phyloP scores from a whole-genome alignment of 2,888 invertebrate species.

The Psylliodes chrysocephalus region DNA sequence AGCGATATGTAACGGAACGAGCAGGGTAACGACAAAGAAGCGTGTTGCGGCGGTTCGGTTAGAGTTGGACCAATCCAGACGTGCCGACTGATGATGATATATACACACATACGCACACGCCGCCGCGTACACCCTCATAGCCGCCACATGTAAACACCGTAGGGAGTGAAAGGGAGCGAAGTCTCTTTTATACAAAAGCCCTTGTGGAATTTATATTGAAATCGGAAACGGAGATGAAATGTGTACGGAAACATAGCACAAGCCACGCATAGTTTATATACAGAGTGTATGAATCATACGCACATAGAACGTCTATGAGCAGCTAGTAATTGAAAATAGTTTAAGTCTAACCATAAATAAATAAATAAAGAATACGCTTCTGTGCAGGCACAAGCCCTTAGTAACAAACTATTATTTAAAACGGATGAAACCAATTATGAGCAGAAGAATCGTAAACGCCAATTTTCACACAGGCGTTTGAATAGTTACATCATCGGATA shows the following conservation, averaged over 20 bases:
- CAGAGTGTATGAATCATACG: not conserved
- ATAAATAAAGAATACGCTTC: too few species aligned
- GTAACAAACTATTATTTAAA: too few species aligned
- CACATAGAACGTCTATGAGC: too few species aligned
- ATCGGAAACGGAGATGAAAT: conserved; percentile 30
- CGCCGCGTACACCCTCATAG: not conserved
- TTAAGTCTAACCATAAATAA: too few species aligned
- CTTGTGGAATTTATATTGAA: conserved; percentile 40
- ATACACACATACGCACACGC: not conserved
- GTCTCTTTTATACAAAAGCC: conserved; percentile 22
- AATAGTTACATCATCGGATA: too few species aligned
- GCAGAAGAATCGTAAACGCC: too few species aligned
- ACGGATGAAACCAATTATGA: too few species aligned
- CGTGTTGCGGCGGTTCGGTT: not conserved
- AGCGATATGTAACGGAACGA: too few species aligned
- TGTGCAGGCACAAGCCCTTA: too few species aligned
- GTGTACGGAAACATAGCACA: conserved; percentile 1
- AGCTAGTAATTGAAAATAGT: too few species aligned
- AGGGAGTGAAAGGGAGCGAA: conserved; percentile 17
- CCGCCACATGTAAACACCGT: not conserved
- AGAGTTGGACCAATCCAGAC: not conserved
- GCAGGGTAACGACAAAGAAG: not conserved
- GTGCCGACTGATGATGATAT: conserved; percentile 5
- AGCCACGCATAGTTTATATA: not conserved
- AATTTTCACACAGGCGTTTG: too few species aligned